Conservation (phyloP, 2,797 vertebrate species). For the Halcyon smyrnensis region DNA sequence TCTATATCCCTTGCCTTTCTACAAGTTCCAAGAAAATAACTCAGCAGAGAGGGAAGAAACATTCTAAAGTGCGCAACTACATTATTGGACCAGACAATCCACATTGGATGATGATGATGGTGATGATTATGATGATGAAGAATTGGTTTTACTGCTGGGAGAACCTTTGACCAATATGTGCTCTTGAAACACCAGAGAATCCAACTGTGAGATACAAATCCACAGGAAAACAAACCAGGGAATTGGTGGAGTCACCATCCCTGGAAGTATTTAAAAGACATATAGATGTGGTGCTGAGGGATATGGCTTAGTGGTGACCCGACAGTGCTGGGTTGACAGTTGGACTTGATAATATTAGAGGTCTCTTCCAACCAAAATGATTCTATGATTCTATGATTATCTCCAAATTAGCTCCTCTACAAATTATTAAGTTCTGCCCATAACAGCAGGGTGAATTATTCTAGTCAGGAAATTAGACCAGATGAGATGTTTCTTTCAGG, state of each 20-base stretch:
- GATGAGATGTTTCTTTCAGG: background rate
- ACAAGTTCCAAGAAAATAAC: background rate
- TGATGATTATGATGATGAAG: background rate
- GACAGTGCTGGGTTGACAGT: background rate
- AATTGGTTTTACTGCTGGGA: background rate
- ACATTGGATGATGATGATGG: background rate
- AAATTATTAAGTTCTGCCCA: background rate
- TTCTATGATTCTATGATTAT: background rate
- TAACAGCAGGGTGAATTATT: background rate
- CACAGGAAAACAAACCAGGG: background rate
- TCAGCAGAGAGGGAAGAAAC: background rate
- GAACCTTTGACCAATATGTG: background rate
- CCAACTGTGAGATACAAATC: background rate
- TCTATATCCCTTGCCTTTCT: background rate
- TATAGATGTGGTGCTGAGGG: no score
- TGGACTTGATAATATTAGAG: background rate
- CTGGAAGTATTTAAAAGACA: no score
- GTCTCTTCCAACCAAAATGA: background rate
- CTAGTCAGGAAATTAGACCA: background rate
- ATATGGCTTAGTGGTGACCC: no score
- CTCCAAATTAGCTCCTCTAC: background rate
- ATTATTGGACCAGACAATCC: background rate
- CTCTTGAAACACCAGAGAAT: background rate
- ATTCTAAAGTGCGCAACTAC: background rate
- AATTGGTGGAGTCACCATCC: no score